Base-by-base conservation (phyloP, 30 jellyfish, hydroid and myxozoan species). In the Turritopsis dohrnii region DNA sequence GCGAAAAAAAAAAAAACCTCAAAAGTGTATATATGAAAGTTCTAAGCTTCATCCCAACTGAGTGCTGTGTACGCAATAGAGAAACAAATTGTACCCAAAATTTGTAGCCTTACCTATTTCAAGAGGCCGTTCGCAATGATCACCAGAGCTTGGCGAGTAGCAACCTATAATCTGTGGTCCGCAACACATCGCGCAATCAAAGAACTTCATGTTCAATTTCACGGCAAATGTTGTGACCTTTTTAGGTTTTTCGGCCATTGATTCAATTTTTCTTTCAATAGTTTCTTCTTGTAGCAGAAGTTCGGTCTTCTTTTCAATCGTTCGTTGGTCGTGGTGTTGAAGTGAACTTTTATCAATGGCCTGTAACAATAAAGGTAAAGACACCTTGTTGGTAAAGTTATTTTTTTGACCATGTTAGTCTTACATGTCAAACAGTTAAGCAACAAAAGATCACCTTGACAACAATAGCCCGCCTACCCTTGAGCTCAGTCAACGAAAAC, bases 41-140 rank as follows among this genome's bases (percentile, higher is more conserved):
- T n/a, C n/a, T n/a, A n/a, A n/a, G n/a, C n/a, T n/a, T n/a, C n/a
- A n/a, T n/a, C n/a, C n/a, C n/a, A n/a, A n/a, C n/a, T n/a, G n/a
- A n/a, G n/a, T n/a, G n/a, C n/a, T n/a, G n/a, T n/a, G n/a, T n/a
- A n/a, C n/a, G n/a, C n/a, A n/a, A n/a, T n/a, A n/a, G n/a, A n/a
- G n/a, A n/a, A n/a, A n/a, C n/a, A n/a, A n/a, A n/a, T n/a, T n/a
- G n/a, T n/a, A n/a, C n/a, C n/a, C n/a, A n/a, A n/a, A n/a, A n/a
- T n/a, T n/a, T n/a, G n/a, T n/a, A n/a, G n/a, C n/a, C 88, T 54
- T 41, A 89, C 96, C 96, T 71, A 85, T 89, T 75, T 89, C 96
- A 22, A 89, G 84, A 0, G 96, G 96, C 54, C 90, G 52, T 82
- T 89, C 90, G 54, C 96, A 89, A 81, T 89, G 96, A 26, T 89